Evolutionary conservation across 2,888 invertebrate genomes (phyloP).

Genomic region (Mantis religiosa): DNA sequence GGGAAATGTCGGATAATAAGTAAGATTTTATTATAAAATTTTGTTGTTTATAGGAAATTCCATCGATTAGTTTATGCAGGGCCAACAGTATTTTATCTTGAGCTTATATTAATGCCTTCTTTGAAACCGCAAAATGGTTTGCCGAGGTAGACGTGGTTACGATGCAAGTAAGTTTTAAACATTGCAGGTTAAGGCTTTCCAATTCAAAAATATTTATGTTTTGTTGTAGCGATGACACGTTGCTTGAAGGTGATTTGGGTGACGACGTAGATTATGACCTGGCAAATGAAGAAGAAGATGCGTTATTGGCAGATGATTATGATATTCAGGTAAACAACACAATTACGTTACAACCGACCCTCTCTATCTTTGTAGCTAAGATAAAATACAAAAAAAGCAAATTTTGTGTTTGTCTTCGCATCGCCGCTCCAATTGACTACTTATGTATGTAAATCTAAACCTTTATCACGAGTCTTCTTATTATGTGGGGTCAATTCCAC

Average conservation of each 20-base stretch:
- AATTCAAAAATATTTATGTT: neutral
- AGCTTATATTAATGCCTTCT: too few relatives aligned
- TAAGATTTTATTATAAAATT: neutral
- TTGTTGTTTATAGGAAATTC: neutral
- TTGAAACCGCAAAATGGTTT: too few relatives aligned
- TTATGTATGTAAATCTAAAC: too few relatives aligned
- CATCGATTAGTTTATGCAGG: too few relatives aligned
- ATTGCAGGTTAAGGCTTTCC: neutral
- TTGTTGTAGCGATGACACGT: constrained; percentile 41
- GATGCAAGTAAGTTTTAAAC: neutral
- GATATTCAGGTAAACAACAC: constrained; percentile 35
- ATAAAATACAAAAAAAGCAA: too few relatives aligned
- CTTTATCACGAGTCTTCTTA: too few relatives aligned
- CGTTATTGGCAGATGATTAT: constrained; percentile 46
- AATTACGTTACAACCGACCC: too few relatives aligned
- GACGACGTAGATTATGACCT: constrained; percentile 47
- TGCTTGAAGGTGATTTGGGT: constrained; percentile 44
- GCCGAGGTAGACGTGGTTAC: neutral
- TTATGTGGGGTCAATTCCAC: too few relatives aligned
- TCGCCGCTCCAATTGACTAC: too few relatives aligned
- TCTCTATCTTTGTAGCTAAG: too few relatives aligned
- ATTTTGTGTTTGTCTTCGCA: too few relatives aligned
- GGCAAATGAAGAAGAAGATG: constrained; percentile 48
- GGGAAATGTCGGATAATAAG: neutral
- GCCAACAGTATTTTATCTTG: too few relatives aligned